These are phyloP conservation scores for Neolamprologus kungweensis DNA, from an alignment of 2,113 vertebrate genomes.

Conservation along the genomic window DNA sequence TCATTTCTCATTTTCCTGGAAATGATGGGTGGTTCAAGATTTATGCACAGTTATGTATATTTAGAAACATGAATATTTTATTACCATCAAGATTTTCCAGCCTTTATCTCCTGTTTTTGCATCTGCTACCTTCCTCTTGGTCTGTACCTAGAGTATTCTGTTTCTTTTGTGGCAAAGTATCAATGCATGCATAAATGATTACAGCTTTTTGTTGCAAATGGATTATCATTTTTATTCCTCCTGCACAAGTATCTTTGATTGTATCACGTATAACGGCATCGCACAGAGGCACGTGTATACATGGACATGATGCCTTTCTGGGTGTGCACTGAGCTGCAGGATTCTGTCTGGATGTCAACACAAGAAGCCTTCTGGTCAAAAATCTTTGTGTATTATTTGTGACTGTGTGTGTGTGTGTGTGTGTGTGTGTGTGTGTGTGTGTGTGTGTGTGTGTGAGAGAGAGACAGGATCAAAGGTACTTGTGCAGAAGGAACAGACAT, in stretches of 20 bases:
- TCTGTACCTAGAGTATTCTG: neutral
- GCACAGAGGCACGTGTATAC: neutral
- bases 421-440: neutral
- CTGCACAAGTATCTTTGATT: slow-evolving; percentile 15
- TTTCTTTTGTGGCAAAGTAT: slow-evolving; percentile 14
- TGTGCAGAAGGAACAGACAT: neutral
- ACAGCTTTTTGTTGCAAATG: slow-evolving; percentile 18
- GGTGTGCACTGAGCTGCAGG: no score
- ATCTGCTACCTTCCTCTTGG: neutral
- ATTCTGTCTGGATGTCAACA: neutral
- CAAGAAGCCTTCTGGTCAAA: neutral
- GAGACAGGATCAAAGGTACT: slow-evolving; percentile 31
- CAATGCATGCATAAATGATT: slow-evolving; percentile 38
- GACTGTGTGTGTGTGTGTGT: neutral
- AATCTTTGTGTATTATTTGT: neutral
- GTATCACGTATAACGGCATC: neutral
- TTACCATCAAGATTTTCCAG: neutral
- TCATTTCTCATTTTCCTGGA: neutral
- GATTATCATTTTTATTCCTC: slow-evolving; percentile 16
- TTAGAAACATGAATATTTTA: neutral
- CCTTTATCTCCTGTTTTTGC: neutral
- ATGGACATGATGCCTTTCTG: no score
- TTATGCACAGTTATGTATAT: neutral
- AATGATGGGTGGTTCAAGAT: neutral
- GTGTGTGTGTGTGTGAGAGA: neutral